Percentiles rank a stretch among this genome's conserved stretches.
Conservation (phyloP, 1,140 invertebrate species). For the Leptopilina boulardi region DNA sequence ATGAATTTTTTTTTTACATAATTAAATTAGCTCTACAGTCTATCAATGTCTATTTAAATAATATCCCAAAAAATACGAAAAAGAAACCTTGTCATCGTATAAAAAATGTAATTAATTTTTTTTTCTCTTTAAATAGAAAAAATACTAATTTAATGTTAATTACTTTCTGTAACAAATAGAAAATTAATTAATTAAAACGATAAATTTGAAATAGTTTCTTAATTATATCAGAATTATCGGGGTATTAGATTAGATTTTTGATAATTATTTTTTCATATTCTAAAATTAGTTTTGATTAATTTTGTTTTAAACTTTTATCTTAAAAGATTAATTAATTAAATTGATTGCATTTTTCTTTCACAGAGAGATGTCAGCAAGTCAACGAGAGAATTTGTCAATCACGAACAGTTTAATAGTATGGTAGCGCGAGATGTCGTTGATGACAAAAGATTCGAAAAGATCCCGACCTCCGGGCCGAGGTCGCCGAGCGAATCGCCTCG, state of each 20-base stretch:
- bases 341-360: conserved; percentile 39
- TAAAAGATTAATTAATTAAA: not conserved
- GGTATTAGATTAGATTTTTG: no score
- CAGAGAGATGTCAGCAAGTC: conserved; percentile 70
- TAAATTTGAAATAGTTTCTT: no score
- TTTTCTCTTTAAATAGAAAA: no score
- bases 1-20: not conserved
- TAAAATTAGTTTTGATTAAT: no score
- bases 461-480: conserved; percentile 34
- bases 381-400: conserved; percentile 65
- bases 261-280: no score
- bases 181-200: no score
- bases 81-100: no score
- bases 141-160: no score
- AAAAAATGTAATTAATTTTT: no score
- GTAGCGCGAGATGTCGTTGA: conserved; percentile 69
- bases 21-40: not conserved
- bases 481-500: conserved; percentile 51
- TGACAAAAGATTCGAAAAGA: conserved; percentile 49
- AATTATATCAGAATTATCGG: no score
- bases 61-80: not conserved
- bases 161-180: not conserved
- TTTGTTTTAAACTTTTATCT: no score
- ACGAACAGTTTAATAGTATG: conserved; percentile 71
- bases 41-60: not conserved